These are phyloP conservation scores for Chiloscyllium punctatum DNA, from an alignment of 2,797 vertebrate genomes.

Conservation along the genomic window DNA sequence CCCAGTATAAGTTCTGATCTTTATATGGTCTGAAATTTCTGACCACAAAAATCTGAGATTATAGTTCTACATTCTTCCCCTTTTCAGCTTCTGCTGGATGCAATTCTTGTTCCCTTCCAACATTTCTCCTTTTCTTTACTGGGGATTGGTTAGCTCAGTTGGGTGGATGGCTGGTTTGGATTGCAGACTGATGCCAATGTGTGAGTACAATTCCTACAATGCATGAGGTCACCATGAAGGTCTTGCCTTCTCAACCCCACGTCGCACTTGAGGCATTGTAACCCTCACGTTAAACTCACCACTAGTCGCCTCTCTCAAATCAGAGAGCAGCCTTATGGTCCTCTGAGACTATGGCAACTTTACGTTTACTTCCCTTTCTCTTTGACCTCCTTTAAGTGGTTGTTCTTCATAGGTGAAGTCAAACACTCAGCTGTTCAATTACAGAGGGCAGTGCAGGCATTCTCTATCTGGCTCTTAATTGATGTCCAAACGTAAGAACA, in stretches of 20 bases:
- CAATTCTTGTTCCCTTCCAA: neutral
- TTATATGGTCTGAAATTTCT: neutral
- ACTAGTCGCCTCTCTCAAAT: too few species aligned
- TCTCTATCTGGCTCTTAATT: neutral
- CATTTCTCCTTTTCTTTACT: neutral
- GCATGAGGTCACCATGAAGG: too few species aligned
- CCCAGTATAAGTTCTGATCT: neutral
- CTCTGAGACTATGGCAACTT: too few species aligned
- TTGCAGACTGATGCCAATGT: too few species aligned
- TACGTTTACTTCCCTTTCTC: too few species aligned
- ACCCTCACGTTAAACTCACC: too few species aligned
- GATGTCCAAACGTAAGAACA: neutral
- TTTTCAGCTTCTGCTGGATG: neutral
- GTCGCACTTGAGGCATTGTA: too few species aligned
- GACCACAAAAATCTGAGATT: neutral
- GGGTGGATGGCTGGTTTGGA: too few species aligned
- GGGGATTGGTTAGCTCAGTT: too few species aligned
- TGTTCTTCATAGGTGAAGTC: neutral
- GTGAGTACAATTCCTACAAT: too few species aligned
- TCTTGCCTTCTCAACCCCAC: too few species aligned
- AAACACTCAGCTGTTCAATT: neutral
- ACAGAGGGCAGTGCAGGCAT: neutral
- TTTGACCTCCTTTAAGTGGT: neutral
- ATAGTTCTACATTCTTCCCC: neutral
- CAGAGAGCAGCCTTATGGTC: too few species aligned